Conservation (phyloP, 2,888 invertebrate species). For the Leptopilina syphax region DNA sequence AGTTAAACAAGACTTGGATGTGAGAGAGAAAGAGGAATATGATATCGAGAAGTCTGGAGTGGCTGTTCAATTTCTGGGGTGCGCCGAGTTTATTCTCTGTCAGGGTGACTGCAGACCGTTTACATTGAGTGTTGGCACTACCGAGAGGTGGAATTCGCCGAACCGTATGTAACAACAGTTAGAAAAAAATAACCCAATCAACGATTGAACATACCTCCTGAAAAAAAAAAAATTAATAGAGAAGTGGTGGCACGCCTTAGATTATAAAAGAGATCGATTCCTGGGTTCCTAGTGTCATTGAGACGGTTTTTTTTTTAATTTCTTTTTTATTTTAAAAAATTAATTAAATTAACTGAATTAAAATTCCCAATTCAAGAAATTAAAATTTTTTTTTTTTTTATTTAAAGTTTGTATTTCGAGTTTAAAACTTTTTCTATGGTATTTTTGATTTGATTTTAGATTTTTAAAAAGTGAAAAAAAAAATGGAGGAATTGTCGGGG, state of each 20-base stretch:
- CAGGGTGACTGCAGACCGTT: constrained; percentile 70
- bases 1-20: constrained; percentile 49
- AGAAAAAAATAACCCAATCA: constrained; percentile 40
- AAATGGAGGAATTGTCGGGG: constrained; percentile 48
- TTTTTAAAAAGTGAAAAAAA: too few species aligned
- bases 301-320: constrained; percentile 13
- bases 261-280: constrained; percentile 24
- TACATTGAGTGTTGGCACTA: constrained; percentile 71
- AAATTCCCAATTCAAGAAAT: too few species aligned
- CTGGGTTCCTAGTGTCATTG: constrained; percentile 20
- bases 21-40: constrained; percentile 59
- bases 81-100: constrained; percentile 74
- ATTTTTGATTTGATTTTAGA: too few species aligned
- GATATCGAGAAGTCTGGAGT: constrained; percentile 70
- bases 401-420: constrained; percentile 50
- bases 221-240: not conserved
- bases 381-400: constrained; percentile 39
- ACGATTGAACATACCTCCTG: constrained; percentile 42
- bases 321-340: constrained; percentile 35
- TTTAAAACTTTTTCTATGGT: constrained; percentile 9
- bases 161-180: constrained; percentile 72
- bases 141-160: constrained; percentile 74
- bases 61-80: constrained; percentile 74
- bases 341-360: too few species aligned
- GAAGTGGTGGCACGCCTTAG: constrained; percentile 6